Evolutionary conservation across 2,797 vertebrate genomes (phyloP).

Genomic region (Silurus aristotelis): DNA sequence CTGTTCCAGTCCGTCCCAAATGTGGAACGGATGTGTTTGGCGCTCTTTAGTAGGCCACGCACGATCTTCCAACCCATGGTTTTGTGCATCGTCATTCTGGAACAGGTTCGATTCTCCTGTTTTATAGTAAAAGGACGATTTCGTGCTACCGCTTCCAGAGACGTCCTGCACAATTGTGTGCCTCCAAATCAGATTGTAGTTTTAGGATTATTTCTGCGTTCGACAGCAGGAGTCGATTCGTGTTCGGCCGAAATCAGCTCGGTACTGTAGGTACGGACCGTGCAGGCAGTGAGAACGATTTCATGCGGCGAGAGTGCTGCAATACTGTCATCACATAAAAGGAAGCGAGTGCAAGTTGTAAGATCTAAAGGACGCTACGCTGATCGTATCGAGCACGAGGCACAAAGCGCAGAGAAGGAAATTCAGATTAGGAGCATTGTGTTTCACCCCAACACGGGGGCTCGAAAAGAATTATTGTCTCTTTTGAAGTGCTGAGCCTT

Average conservation of each 20-base stretch:
- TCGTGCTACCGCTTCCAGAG: no score
- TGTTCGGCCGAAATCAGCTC: neutral
- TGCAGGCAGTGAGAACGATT: neutral
- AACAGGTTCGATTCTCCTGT: no score
- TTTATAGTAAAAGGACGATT: no score
- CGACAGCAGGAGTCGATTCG: neutral
- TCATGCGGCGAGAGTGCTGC: neutral
- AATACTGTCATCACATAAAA: neutral
- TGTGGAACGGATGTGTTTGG: no score
- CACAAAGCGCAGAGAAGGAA: neutral
- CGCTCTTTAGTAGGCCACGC: no score
- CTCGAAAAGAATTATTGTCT: constrained; percentile 56
- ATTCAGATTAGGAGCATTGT: constrained; percentile 37
- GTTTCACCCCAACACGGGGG: constrained; percentile 38
- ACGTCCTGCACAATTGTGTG: no score
- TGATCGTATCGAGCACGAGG: constrained; percentile 1
- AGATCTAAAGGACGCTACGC: neutral
- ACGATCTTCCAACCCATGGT: no score
- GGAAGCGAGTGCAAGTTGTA: neutral
- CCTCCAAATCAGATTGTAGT: no score
- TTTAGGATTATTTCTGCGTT: neutral
- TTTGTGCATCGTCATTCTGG: no score
- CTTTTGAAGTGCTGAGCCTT: constrained; percentile 40
- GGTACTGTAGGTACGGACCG: neutral
- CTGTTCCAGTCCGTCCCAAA: no score